Base-by-base conservation (phyloP, 2,888 invertebrate genomes). In the Hypselothyrea guttata region DNA sequence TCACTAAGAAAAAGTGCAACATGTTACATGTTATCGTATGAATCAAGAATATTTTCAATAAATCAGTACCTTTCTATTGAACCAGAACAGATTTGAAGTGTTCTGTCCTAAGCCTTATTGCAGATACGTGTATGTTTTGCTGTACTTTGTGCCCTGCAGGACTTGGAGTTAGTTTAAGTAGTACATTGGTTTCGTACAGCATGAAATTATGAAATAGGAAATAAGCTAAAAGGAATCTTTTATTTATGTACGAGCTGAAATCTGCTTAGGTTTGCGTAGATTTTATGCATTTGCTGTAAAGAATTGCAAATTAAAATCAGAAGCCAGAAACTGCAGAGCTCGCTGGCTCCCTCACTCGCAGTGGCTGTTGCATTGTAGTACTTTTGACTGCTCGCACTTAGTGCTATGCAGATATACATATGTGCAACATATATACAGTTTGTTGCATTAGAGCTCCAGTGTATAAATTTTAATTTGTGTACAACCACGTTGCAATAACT, bases 241-340 rank as follows among this genome's bases (percentile, higher is more conserved):
- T 12, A 12, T 13, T 12, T 35, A 12, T 35, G 7, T 13, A 35
- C 12, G 9, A 9, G 31, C 31, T 31, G 7, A 22, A 22, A 22
- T 22, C 22, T 22, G 22, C 22, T 22, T 22, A 22, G 22, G 22
- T 22, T 22, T 22, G 2, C 22, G 22, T 22, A 5, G 5, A 22
- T 22, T 22, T 22, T 22, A 22, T 41, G 41, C 49, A 41, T 40
- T 37, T 55, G 42, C 13, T 52, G 47, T 44, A 11, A 44, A 44
- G 56, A 59, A 54, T 59, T 56, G 30, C 37, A 56, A 59, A 59
- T 48, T 56, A 56, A 46, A 61, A 47, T 46, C 60, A 53, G 45
- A 38, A 61, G 46, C 40, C 60, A 53, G 45, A 38, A 61, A 52
- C 40, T 8, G 27, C 48, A 55, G 27, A 18, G 22, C 22, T 11